These are phyloP conservation scores for Muntiacus muntjak DNA, from an alignment of 2,113 vertebrate genomes.

Conservation along the genomic window DNA sequence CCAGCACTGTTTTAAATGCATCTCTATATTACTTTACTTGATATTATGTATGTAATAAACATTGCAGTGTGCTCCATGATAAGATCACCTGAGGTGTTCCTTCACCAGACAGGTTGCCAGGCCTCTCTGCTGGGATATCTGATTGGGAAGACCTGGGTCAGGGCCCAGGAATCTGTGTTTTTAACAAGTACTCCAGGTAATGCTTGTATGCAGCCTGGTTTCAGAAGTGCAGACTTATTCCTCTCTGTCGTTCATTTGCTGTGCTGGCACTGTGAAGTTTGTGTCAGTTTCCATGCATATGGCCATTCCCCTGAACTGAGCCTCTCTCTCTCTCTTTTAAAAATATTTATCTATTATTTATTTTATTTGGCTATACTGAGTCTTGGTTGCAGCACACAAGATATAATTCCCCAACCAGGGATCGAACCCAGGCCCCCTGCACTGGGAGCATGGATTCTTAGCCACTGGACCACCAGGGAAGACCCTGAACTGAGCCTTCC, in stretches of 20 bases:
- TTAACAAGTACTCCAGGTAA: not conserved
- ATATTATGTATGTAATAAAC: not conserved
- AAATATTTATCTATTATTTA: not conserved
- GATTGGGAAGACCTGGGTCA: not conserved
- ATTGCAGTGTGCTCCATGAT: not conserved
- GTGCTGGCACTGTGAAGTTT: not conserved
- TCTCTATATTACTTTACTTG: not conserved
- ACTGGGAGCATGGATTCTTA: not conserved
- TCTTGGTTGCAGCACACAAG: not conserved
- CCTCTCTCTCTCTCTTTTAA: not conserved
- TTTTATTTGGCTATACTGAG: not conserved
- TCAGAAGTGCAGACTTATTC: not conserved
- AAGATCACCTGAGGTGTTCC: accelerated
- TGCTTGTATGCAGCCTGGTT: not conserved
- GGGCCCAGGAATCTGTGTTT: not conserved
- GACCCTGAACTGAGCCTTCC: not conserved
- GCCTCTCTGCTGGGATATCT: not conserved
- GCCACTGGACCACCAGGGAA: not conserved
- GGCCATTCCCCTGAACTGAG: not conserved
- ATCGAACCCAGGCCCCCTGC: not conserved
- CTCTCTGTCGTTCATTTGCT: not conserved
- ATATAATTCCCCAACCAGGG: not conserved
- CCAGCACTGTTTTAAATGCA: not conserved
- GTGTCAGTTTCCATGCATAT: accelerated
- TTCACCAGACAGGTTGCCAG: not conserved